Percentiles rank a stretch among this genome's conserved stretches.
Evolutionary conservation across 2,888 invertebrate genomes (phyloP).

Genomic region (Mechanitis mazaeus): DNA sequence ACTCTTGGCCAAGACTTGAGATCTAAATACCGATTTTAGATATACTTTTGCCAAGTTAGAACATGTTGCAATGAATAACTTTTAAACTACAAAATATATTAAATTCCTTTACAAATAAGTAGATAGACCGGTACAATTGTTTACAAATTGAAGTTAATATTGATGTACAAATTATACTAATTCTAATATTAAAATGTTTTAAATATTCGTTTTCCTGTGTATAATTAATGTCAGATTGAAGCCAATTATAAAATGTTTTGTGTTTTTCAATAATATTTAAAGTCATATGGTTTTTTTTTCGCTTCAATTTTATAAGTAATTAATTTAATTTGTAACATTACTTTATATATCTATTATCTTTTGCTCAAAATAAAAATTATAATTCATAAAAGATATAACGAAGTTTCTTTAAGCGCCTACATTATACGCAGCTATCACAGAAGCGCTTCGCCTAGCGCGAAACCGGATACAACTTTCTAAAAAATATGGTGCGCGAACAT

Average conservation of each 20-base stretch:
- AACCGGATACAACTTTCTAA: conserved; percentile 75
- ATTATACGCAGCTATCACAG: conserved; percentile 54
- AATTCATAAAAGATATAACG: conserved; percentile 30
- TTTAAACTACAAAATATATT: conserved; percentile 16
- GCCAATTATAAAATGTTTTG: too few species aligned
- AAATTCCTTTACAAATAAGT: conserved; percentile 18
- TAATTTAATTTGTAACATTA: too few species aligned
- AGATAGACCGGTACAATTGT: conserved; percentile 25
- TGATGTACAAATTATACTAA: conserved; percentile 15
- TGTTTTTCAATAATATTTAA: too few species aligned
- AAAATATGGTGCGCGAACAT: conserved; percentile 60
- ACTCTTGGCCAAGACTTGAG: conserved; percentile 16
- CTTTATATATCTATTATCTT: too few species aligned
- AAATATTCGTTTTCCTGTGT: too few species aligned
- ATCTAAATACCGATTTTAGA: conserved; percentile 31
- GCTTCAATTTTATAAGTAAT: too few species aligned
- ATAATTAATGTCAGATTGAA: too few species aligned
- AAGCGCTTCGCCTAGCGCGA: conserved; percentile 55
- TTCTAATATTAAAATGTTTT: conserved; percentile 10
- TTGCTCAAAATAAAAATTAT: too few species aligned
- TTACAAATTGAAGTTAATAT: conserved; percentile 21
- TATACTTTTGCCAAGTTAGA: conserved; percentile 27
- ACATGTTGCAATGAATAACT: conserved; percentile 18
- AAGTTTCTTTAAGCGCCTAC: conserved; percentile 50
- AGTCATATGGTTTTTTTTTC: too few species aligned